Evolutionary conservation across 1,140 invertebrate genomes (phyloP).

Genomic region (Philopotamus ludificatus): DNA sequence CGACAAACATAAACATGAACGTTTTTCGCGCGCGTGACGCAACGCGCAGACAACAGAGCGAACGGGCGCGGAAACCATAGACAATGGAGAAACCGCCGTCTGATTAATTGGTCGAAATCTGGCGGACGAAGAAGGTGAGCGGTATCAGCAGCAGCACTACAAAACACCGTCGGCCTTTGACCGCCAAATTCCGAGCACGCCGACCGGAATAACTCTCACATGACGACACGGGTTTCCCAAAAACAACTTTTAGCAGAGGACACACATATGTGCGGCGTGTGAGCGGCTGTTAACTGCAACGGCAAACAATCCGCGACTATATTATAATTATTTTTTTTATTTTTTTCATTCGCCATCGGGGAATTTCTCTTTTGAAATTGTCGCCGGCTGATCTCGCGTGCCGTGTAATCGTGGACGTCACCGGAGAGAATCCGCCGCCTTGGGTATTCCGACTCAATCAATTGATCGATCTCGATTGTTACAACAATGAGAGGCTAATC

Average conservation of each 20-base stretch:
- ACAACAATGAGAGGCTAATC: too few species aligned
- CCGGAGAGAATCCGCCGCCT: too few species aligned
- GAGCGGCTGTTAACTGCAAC: not conserved
- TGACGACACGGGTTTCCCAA: conserved; percentile 7
- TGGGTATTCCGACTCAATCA: too few species aligned
- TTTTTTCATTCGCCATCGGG: too few species aligned
- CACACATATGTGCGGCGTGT: not conserved
- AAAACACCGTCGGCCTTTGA: conserved; percentile 1
- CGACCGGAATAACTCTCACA: not conserved
- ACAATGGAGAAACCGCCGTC: not conserved
- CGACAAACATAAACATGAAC: not conserved
- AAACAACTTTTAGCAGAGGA: conserved; percentile 7
- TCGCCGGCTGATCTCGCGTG: too few species aligned
- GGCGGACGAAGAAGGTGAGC: not conserved
- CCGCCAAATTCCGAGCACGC: not conserved
- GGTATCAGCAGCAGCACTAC: not conserved
- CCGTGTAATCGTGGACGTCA: too few species aligned
- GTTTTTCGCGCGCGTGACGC: not conserved
- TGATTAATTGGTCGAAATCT: not conserved
- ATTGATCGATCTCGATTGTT: too few species aligned
- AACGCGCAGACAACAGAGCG: not conserved
- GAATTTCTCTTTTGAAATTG: too few species aligned
- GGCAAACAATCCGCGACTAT: not conserved
- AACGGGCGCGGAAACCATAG: not conserved
- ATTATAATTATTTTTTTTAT: too few species aligned